phyloP scores from a whole-genome alignment of 2,113 vertebrate species.

The Oreochromis tanganicae region DNA sequence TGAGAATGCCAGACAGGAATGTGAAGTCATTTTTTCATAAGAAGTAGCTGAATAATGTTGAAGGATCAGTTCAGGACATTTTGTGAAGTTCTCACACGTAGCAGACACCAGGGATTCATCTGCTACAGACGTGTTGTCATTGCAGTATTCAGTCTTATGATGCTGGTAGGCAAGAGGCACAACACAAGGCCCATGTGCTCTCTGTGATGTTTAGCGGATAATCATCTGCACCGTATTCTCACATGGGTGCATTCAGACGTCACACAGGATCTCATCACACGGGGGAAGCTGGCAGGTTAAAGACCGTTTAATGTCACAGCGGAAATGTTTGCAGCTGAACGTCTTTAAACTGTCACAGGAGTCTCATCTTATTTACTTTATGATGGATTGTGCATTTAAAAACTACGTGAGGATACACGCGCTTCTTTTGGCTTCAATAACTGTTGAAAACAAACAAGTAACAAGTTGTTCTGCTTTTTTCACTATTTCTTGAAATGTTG shows the following conservation, averaged over 20 bases:
- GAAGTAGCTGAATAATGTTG: background rate
- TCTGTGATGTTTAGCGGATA: background rate
- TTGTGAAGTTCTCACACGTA: background rate
- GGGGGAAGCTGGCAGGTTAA: background rate
- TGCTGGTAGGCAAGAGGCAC: background rate
- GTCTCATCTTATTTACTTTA: background rate
- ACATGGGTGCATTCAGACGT: background rate
- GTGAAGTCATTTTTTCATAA: background rate
- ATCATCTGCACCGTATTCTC: background rate
- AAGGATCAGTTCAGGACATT: background rate
- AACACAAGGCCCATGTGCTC: background rate
- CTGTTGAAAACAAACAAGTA: background rate
- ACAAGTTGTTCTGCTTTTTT: background rate
- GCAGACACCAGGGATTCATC: background rate
- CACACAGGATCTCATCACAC: background rate
- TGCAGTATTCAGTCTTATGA: background rate
- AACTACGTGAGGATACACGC: background rate
- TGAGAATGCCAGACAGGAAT: background rate
- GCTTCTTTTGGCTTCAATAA: background rate
- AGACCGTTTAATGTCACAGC: background rate
- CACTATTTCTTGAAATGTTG: background rate
- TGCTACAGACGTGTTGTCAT: background rate
- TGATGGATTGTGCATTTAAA: background rate
- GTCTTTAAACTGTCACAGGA: background rate
- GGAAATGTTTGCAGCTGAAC: background rate